Base-by-base conservation (phyloP, 2,113 vertebrate genomes). In the Semicossyphus pulcher region DNA sequence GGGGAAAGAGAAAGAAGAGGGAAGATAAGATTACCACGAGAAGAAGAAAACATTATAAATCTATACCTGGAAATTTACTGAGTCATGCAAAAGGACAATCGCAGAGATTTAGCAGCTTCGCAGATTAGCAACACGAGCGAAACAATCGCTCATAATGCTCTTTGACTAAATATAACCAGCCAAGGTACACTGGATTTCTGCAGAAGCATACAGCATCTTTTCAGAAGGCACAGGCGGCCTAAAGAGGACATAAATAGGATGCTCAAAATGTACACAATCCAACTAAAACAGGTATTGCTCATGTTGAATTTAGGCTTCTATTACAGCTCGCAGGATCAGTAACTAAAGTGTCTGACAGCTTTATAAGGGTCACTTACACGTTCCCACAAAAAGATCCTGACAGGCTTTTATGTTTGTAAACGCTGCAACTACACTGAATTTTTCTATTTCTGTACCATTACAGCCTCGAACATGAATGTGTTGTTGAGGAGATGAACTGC, bases 61-160 rank as follows among this genome's bases (percentile, higher is more conserved):
- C 68, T 88, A 69, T 80, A 90, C 78, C 84, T 86, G 83, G 68
- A 81, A 83, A 86, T 72, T 64, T 61, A 72, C 62, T 79, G 80
- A 84, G 48, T 89, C 73, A 73, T 64, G 76, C 76, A 36, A 49
- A 32, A 83, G 81, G 85, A 89, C 83, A 88, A 81, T 85, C 28
- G 16, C 34, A 29, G 72, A 76, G 75, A 86, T 90, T 90, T 86
- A 65, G 76, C 72, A 62, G 42, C 49, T 34, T 48, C 78, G 57
- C 75, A 74, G 87, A 90, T 90, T 89, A 90, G 57, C 48, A 68
- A 75, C 59, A 74, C 74, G 75, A 73, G 44, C 73, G 70, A 85
- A 86, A 91, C 83, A 91, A 91, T 85, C 58, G 70, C 85, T 84
- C 83, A 88, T 80, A 86, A 88, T 78, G 68, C 68, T 74, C 36